A percentile compares a stretch with the other conserved stretches of the same genome.
These are phyloP conservation scores for Rhamphomyia laevipes DNA, from an alignment of 2,888 invertebrate genomes.

Conservation along the genomic window DNA sequence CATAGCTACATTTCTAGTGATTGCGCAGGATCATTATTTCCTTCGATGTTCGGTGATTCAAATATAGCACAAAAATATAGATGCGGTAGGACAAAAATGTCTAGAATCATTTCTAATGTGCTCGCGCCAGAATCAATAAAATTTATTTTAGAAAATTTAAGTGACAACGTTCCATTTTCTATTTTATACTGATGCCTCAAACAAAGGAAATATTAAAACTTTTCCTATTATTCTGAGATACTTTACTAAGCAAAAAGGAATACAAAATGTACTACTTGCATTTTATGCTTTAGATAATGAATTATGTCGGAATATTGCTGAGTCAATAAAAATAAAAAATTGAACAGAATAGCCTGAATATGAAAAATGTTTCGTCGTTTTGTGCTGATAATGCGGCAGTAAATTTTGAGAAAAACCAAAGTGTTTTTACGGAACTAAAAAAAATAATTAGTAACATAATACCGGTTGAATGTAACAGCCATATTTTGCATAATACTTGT, in stretches of 20 bases:
- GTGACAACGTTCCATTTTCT: neutral
- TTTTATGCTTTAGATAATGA: conserved; percentile 1
- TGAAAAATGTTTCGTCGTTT: conserved; percentile 1
- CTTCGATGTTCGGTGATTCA: neutral
- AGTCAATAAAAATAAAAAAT: neutral
- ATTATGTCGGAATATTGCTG: neutral
- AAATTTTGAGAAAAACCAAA: conserved; percentile 6
- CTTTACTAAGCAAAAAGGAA: conserved; percentile 2
- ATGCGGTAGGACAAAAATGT: neutral
- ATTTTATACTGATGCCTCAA: neutral
- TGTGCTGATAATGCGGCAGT: conserved; percentile 3
- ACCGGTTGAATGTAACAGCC: neutral
- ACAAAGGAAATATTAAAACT: conserved; percentile 3
- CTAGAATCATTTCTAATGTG: neutral
- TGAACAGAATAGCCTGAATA: neutral
- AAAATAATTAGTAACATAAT: conserved; percentile 2
- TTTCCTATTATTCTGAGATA: conserved; percentile 2
- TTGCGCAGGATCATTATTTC: neutral
- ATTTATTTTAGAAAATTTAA: neutral
- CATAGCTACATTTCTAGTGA: neutral
- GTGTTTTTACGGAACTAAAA: conserved; percentile 2
- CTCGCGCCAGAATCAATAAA: conserved; percentile 1
- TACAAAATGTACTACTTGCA: neutral
- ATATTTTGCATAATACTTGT: neutral
- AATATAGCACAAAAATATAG: neutral